Evolutionary conservation across 2,797 vertebrate genomes (phyloP), one percentile per base, ranked within the genome.

Genomic region (Rhabdomys pumilio): DNA sequence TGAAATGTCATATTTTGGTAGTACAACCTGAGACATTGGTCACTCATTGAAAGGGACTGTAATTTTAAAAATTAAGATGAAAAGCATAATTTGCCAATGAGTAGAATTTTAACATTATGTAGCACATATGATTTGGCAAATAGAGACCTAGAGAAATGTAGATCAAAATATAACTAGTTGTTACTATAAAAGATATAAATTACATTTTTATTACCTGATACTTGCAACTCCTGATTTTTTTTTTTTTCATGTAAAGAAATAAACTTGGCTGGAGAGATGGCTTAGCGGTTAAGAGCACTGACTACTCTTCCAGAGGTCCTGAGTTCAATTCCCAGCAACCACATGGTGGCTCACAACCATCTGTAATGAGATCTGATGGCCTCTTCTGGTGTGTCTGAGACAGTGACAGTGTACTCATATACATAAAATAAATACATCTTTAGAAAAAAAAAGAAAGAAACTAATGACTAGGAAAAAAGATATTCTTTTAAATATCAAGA

Each of bases 401-500:
- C 50, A 50, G 50, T 1, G 10, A 50, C 50, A 50, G 10, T 50
- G 50, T 50, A 50, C 50, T 50, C 50, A 50, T 50, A 50, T 50
- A 50, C 50, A 50, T 50, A 50, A 50, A 50, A 11, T 50, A 50
- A 50, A 50, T 50, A 50, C 11, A 50, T 50, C 10, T 11, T 50
- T 11, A 50, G 44, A 50, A 50, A 50, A 50, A 50, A 50, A 91
- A 67, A 85, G 67, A 90, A 91, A 82, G 72, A 93, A 91, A 90
- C 22, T 11, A 82, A 1, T 77, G 44, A 91, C 83, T 82, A 85
- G 93, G 80, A 73, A 89, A 82, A 82, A 61, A 61, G 22, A 11
- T 94, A 90, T 38, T 96, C 93, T 81, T 20, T 88, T 61, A 92
- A 92, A 41, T 85, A 44, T 4, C 75, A 31, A 82, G 65, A 81